Evolutionary conservation across 2,113 vertebrate species (phyloP).

Genomic region (Hippocampus barbouri): DNA sequence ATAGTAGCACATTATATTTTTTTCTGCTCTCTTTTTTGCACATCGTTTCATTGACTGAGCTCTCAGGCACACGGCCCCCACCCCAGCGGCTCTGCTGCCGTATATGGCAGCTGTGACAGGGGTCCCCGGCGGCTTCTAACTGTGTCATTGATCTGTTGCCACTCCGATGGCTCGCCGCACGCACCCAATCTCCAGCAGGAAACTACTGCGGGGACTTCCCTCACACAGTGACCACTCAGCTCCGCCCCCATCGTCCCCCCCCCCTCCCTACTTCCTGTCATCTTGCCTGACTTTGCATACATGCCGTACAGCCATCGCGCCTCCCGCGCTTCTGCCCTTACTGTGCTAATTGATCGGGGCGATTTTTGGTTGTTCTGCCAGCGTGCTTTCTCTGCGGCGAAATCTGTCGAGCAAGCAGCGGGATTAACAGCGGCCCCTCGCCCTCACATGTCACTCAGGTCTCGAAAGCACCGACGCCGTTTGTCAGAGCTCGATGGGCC

Average conservation of each 20-base stretch:
- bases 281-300: constrained; percentile 16
- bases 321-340: constrained; percentile 38
- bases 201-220: constrained; percentile 29
- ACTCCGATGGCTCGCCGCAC: constrained; percentile 17
- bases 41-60: constrained; percentile 41
- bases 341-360: constrained; percentile 50
- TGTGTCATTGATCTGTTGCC: constrained; percentile 52
- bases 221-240: constrained; percentile 13
- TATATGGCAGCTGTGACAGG: constrained; percentile 35
- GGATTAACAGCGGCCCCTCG: constrained; percentile 38
- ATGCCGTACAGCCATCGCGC: constrained; percentile 23
- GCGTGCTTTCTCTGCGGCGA: constrained; percentile 15
- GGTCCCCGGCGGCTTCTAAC: constrained; percentile 38
- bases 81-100: constrained; percentile 30
- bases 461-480: constrained; percentile 26
- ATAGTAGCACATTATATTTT: background rate
- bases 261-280: constrained; percentile 4
- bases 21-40: background rate
- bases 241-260: background rate
- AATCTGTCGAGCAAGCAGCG: constrained; percentile 40
- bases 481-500: constrained; percentile 23
- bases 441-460: background rate
- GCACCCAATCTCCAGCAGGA: constrained; percentile 19
- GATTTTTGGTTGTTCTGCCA: constrained; percentile 41
- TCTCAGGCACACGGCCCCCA: constrained; percentile 25